Conservation (phyloP, 2,797 vertebrate species). For the Coccyzus lansbergi region DNA sequence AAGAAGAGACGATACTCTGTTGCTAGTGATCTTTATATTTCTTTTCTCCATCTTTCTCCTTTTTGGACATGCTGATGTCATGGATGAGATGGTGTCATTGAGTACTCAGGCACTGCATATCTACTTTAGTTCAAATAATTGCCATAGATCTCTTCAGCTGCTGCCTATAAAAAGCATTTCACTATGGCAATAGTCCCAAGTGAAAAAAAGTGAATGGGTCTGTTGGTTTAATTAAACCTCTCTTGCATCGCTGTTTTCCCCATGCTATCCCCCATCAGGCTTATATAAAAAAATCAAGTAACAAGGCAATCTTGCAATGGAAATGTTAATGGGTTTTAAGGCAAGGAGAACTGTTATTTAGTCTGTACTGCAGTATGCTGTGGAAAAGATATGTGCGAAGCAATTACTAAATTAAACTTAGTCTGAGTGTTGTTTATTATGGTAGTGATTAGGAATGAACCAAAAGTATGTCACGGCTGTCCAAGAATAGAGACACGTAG, state of each 20-base stretch:
- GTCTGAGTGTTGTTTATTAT: neutral
- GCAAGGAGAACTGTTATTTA: neutral
- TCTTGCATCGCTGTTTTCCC: neutral
- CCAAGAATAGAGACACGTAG: neutral
- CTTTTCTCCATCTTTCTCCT: neutral
- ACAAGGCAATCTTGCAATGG: neutral
- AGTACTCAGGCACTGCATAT: neutral
- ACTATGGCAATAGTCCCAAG: conserved; percentile 53
- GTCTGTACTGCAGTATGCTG: neutral
- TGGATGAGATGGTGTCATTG: neutral
- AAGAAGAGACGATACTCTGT: neutral
- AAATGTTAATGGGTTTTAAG: neutral
- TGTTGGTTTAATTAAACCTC: conserved; percentile 24
- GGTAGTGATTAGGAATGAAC: neutral
- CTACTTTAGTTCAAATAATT: conserved; percentile 48
- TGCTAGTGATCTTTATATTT: neutral
- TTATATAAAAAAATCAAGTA: neutral
- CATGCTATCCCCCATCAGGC: neutral
- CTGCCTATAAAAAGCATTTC: conserved; percentile 44
- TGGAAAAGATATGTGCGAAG: neutral
- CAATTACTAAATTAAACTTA: neutral
- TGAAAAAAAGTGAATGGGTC: neutral
- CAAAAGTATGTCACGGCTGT: neutral
- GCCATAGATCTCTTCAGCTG: conserved; percentile 20
- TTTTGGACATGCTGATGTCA: neutral